These are phyloP conservation scores for Pitangus sulphuratus DNA, from an alignment of 2,797 vertebrate species.

Conservation along the genomic window DNA sequence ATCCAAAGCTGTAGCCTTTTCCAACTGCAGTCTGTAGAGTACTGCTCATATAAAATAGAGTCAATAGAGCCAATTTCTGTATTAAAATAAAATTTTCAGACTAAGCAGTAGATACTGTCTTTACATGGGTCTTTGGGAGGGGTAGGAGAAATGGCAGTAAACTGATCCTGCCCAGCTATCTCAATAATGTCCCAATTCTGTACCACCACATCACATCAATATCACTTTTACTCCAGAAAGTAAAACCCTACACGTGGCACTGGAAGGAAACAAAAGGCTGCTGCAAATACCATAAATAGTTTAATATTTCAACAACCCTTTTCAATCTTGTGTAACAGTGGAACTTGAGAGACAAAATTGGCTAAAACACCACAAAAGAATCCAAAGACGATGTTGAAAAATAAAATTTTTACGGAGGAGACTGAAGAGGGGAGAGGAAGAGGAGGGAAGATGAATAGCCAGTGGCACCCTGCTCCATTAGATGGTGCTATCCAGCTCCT, in stretches of 20 bases:
- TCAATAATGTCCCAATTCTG: not conserved
- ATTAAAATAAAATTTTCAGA: not conserved
- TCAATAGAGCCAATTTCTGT: not conserved
- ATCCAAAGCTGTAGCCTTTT: not conserved
- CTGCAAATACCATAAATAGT: not conserved
- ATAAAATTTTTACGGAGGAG: not conserved
- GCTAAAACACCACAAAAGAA: not conserved
- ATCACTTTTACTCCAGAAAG: not conserved
- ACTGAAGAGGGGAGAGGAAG: not conserved
- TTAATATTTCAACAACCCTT: not conserved
- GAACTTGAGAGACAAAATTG: not conserved
- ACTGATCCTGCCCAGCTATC: not conserved
- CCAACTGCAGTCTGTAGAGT: not conserved
- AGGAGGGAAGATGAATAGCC: not conserved
- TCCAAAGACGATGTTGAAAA: not conserved
- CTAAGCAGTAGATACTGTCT: not conserved
- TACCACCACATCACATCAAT: not conserved
- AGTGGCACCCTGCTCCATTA: conserved; percentile 1
- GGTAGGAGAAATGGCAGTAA: not conserved
- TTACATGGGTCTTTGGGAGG: not conserved
- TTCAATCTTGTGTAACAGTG: not conserved
- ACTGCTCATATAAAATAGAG: not conserved
- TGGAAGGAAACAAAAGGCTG: not conserved
- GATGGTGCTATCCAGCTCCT: conserved; percentile 57
- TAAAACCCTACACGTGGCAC: not conserved